A percentile compares a stretch with the other conserved stretches of the same genome.
These are phyloP conservation scores for Accipiter cooperii DNA, from an alignment of 2,113 vertebrate species.

Conservation along the genomic window DNA sequence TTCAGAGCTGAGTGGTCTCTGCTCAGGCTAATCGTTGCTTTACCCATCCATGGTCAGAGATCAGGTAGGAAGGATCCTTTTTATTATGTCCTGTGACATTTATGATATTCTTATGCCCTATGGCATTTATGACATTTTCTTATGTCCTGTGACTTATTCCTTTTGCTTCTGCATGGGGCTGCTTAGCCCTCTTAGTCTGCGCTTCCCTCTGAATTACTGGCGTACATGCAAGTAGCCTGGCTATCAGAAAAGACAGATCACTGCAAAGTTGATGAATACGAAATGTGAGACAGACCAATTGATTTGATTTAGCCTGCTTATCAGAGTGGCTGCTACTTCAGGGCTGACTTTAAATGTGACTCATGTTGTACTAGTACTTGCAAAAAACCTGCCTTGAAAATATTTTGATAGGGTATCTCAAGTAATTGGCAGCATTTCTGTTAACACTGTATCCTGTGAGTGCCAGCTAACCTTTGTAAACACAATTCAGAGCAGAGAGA, in stretches of 20 bases:
- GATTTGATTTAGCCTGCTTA: slow-evolving; percentile 13
- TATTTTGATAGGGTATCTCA: slow-evolving; percentile 11
- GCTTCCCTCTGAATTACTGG: neutral
- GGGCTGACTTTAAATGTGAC: neutral
- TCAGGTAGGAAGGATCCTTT: neutral
- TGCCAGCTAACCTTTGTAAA: slow-evolving; percentile 16
- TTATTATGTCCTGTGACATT: neutral
- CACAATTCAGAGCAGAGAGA: neutral
- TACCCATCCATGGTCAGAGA: neutral
- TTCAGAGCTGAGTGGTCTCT: neutral
- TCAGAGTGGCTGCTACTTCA: neutral
- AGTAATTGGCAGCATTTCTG: neutral
- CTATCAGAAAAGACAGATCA: neutral
- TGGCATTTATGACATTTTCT: neutral
- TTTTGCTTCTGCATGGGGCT: neutral
- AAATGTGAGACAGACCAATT: neutral
- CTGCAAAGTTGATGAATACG: neutral
- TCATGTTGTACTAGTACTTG: slow-evolving; percentile 12
- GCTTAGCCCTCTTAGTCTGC: neutral
- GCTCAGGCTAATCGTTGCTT: neutral
- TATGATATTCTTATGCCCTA: neutral
- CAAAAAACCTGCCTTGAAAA: slow-evolving; percentile 34
- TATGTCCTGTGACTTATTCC: neutral
- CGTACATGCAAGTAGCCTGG: neutral
- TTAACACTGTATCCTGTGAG: neutral